A percentile compares a stretch with the other conserved stretches of the same genome.
phyloP scores from a whole-genome alignment of 2,797 vertebrate species.

The Oreonectes daqikongensis region DNA sequence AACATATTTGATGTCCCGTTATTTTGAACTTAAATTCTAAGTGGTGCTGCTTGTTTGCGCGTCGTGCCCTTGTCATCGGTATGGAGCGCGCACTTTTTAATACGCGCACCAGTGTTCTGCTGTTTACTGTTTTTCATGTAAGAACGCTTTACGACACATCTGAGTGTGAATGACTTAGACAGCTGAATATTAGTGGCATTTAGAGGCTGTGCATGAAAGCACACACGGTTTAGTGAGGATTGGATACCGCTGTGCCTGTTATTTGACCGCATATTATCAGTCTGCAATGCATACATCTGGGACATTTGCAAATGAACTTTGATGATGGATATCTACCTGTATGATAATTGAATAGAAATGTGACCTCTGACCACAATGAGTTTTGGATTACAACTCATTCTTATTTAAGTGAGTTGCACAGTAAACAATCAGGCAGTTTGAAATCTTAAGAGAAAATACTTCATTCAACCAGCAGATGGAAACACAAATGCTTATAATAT shows the following conservation, averaged over 20 bases:
- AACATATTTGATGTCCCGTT: neutral
- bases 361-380: neutral
- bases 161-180: slow-evolving; percentile 66
- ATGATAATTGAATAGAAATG: neutral
- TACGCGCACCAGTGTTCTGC: too few species aligned
- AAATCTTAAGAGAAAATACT: slow-evolving; percentile 60
- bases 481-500: slow-evolving; percentile 66
- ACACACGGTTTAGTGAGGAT: slow-evolving; percentile 64
- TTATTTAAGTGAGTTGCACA: neutral
- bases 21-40: too few species aligned
- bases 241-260: slow-evolving; percentile 26
- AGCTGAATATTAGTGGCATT: slow-evolving; percentile 68
- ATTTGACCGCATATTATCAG: neutral
- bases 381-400: neutral
- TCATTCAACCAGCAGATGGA: slow-evolving; percentile 77
- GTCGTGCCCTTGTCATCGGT: too few species aligned
- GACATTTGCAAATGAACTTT: neutral
- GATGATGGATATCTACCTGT: neutral
- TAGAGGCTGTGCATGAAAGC: slow-evolving; percentile 70
- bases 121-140: neutral
- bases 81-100: too few species aligned
- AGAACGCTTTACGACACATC: slow-evolving; percentile 1
- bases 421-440: neutral
- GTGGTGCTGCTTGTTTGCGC: too few species aligned
- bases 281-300: neutral